A percentile compares a stretch with the other conserved stretches of the same genome.
Conservation (phyloP, 2,888 invertebrate species). For the Philhelius pedissequus region DNA sequence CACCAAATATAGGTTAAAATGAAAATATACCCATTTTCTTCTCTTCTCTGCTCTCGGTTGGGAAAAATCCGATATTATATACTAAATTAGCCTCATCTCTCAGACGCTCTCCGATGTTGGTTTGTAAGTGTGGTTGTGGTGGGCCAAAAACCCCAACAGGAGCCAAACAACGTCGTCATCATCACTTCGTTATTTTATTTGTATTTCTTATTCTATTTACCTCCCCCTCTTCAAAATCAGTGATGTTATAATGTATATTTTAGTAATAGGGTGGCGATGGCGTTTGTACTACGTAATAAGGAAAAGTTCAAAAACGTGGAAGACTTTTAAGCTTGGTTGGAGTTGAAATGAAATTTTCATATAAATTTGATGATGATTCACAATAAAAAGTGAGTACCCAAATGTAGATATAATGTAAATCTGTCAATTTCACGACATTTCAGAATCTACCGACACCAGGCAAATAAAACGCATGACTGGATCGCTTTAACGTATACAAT, state of each 20-base stretch:
- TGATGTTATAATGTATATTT: not conserved
- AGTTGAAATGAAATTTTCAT: too few relatives aligned
- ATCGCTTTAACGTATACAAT: too few relatives aligned
- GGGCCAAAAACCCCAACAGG: constrained; percentile 57
- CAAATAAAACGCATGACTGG: too few relatives aligned
- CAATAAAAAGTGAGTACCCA: too few relatives aligned
- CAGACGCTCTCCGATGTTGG: constrained; percentile 20
- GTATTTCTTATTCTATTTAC: not conserved
- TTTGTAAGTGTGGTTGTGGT: constrained; percentile 38
- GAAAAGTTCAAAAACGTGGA: not conserved
- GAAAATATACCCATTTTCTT: constrained; percentile 64
- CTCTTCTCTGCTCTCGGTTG: constrained; percentile 51
- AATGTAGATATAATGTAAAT: too few relatives aligned
- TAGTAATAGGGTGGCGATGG: not conserved
- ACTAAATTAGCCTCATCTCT: constrained; percentile 67
- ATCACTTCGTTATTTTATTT: constrained; percentile 4
- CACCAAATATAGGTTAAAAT: constrained; percentile 67
- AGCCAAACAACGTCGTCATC: constrained; percentile 40
- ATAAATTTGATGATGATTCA: too few relatives aligned
- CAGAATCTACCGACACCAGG: too few relatives aligned
- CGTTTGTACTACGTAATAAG: too few relatives aligned
- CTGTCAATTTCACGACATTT: too few relatives aligned
- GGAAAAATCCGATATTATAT: constrained; percentile 65
- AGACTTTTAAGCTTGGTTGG: not conserved
- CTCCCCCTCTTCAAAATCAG: not conserved